Conservation (phyloP, 2,797 vertebrate species). For the Myotis daubentonii region DNA sequence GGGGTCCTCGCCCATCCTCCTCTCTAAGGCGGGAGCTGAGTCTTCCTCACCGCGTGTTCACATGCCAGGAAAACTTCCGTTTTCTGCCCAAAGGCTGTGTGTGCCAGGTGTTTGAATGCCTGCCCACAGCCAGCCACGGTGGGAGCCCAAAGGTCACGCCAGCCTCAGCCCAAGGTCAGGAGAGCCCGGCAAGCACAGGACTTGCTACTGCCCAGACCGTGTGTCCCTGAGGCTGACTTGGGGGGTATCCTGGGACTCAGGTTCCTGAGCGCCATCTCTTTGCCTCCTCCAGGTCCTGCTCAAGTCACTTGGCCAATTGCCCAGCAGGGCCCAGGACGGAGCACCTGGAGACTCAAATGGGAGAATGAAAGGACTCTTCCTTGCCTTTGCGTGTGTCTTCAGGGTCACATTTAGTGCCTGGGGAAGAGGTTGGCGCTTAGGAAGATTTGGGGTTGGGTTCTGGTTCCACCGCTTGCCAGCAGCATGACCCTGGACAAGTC, state of each 20-base stretch:
- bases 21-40: background rate
- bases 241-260: background rate
- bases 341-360: background rate
- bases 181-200: background rate
- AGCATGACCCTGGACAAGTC: background rate
- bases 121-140: background rate
- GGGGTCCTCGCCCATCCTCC: fast-evolving
- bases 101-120: background rate
- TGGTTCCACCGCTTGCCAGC: background rate
- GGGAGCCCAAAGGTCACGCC: background rate
- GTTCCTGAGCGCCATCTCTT: background rate
- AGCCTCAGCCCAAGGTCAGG: background rate
- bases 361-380: background rate
- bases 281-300: background rate
- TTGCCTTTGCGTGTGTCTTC: background rate
- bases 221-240: background rate
- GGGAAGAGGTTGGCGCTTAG: background rate
- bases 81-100: background rate
- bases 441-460: background rate
- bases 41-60: background rate
- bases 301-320: background rate
- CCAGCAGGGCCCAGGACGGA: background rate
- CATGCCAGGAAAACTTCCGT: background rate
- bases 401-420: background rate
- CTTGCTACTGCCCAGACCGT: background rate